These are phyloP conservation scores for Petrophora chlorosata DNA, from an alignment of 2,888 invertebrate genomes.

Conservation along the genomic window DNA sequence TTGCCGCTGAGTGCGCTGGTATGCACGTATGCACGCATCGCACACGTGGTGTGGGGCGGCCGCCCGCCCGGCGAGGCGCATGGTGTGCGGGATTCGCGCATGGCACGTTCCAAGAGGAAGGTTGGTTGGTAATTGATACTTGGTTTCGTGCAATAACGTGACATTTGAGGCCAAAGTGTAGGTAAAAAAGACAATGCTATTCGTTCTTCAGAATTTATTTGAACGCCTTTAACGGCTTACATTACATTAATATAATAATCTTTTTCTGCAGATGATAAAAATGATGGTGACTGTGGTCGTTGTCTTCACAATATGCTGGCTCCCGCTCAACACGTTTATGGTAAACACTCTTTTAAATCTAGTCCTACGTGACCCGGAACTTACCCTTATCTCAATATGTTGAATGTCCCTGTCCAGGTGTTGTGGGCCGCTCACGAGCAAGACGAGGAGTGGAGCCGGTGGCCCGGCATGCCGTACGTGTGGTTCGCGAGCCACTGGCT, in stretches of 20 bases:
- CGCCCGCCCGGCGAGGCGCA: slow-evolving; percentile 95
- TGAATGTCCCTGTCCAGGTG: slow-evolving; percentile 75
- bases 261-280: slow-evolving; percentile 89
- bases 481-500: slow-evolving; percentile 93
- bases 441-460: slow-evolving; percentile 82
- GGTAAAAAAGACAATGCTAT: no score
- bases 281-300: slow-evolving; percentile 95
- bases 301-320: slow-evolving; percentile 94
- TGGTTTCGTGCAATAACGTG: no score
- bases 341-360: no score
- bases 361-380: no score
- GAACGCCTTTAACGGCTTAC: no score
- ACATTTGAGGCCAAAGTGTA: no score
- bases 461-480: slow-evolving; percentile 87
- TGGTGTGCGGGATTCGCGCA: slow-evolving; percentile 90
- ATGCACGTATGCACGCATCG: slow-evolving; percentile 94
- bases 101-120: slow-evolving; percentile 94
- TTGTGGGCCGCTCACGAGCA: slow-evolving; percentile 79
- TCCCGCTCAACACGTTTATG: slow-evolving; percentile 87
- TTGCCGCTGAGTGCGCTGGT: slow-evolving; percentile 91
- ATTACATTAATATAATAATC: neutral
- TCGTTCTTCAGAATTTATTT: no score
- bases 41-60: slow-evolving; percentile 93
- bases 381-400: no score
- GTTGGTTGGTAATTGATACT: slow-evolving; percentile 56